A percentile compares a stretch with the other conserved stretches of the same genome.
phyloP scores from a whole-genome alignment of 2,113 vertebrate species.

The Xyrauchen texanus region DNA sequence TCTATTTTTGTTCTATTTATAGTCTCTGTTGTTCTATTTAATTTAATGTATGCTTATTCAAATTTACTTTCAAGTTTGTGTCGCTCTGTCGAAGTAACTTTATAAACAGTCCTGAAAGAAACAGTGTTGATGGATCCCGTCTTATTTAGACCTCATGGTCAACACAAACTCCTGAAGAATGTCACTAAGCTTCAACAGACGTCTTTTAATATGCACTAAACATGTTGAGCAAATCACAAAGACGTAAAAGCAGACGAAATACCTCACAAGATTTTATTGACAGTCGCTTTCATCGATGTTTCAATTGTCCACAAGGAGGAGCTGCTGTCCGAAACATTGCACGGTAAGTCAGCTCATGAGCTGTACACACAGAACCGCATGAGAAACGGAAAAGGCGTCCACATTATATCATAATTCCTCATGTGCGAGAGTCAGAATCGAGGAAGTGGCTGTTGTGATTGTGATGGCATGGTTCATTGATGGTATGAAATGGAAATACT shows the following conservation, averaged over 20 bases:
- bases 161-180: neutral
- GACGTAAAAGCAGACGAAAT: neutral
- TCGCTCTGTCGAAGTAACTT: conserved; percentile 4
- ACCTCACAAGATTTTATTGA: neutral
- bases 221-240: neutral
- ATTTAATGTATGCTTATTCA: neutral
- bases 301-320: neutral
- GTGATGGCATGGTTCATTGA: no score
- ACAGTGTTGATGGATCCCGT: neutral
- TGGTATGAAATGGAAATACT: no score
- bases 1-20: no score
- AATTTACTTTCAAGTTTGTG: neutral
- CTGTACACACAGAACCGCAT: no score
- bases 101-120: conserved; percentile 19
- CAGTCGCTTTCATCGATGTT: neutral
- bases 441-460: no score
- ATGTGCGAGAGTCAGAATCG: no score
- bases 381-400: no score
- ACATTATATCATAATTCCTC: no score
- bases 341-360: no score
- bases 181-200: no score
- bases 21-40: neutral
- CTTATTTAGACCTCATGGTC: neutral
- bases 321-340: neutral
- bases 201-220: neutral